These are phyloP conservation scores for Melolontha melolontha DNA, from an alignment of 2,888 invertebrate genomes.

Conservation along the genomic window DNA sequence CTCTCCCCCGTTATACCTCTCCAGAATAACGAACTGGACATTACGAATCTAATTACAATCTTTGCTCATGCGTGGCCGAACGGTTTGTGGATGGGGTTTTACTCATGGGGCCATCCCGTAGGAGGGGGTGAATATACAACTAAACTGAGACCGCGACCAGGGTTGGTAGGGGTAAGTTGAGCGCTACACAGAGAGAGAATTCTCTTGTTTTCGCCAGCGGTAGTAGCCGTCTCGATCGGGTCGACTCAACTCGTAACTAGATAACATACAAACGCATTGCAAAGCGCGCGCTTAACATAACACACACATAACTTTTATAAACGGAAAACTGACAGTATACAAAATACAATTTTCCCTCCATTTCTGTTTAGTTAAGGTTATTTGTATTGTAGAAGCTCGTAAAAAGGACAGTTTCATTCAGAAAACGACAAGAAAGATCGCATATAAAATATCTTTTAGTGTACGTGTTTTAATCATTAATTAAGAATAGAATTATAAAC, in stretches of 20 bases:
- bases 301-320: neutral
- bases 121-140: slow-evolving; percentile 47
- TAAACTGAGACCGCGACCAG: slow-evolving; percentile 57
- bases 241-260: slow-evolving; percentile 40
- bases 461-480: too few species aligned
- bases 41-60: slow-evolving; percentile 69
- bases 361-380: too few species aligned
- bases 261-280: neutral
- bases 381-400: too few species aligned
- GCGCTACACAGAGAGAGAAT: slow-evolving; percentile 42
- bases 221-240: slow-evolving; percentile 46
- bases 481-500: too few species aligned
- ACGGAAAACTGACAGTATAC: too few species aligned
- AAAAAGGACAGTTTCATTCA: too few species aligned
- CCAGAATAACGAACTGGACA: slow-evolving; percentile 67
- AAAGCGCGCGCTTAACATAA: neutral
- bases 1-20: slow-evolving; percentile 49
- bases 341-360: too few species aligned
- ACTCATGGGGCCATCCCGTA: slow-evolving; percentile 58
- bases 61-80: slow-evolving; percentile 66
- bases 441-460: too few species aligned
- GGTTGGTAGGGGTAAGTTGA: slow-evolving; percentile 64
- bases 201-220: slow-evolving; percentile 50
- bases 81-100: slow-evolving; percentile 57
- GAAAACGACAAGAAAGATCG: too few species aligned